Evolutionary conservation across 2,113 vertebrate species (phyloP).

Genomic region (Pomatorhinus ruficollis): DNA sequence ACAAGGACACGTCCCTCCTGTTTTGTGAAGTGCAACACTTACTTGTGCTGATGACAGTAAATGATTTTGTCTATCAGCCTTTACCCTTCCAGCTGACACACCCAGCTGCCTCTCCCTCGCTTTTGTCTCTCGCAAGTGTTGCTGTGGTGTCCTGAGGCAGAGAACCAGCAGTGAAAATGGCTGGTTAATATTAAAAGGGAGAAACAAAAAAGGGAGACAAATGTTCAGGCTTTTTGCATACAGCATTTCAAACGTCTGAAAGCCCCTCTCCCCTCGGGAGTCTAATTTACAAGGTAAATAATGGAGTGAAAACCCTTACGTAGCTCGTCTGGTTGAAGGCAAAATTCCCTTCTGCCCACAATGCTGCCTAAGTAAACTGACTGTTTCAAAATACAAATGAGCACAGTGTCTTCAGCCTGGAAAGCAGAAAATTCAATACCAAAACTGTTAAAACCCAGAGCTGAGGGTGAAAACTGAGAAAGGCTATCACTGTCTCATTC

Average conservation of each 20-base stretch:
- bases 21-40: not conserved
- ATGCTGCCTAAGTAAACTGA: not conserved
- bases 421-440: not conserved
- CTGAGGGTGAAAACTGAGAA: not conserved
- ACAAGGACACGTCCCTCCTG: not conserved
- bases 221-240: slow-evolving; percentile 24
- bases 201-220: slow-evolving; percentile 30
- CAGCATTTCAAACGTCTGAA: slow-evolving; percentile 5
- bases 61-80: not conserved
- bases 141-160: slow-evolving; percentile 12
- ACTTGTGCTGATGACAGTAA: not conserved
- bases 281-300: slow-evolving; percentile 65
- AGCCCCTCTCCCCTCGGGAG: not conserved
- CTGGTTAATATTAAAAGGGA: slow-evolving; percentile 24
- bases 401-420: not conserved
- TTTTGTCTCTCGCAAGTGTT: not conserved
- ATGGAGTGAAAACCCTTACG: not conserved
- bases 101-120: not conserved
- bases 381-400: not conserved
- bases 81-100: not conserved
- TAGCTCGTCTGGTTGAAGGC: not conserved
- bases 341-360: slow-evolving; percentile 27
- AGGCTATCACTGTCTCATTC: not conserved
- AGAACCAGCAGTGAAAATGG: not conserved
- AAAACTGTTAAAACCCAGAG: not conserved